Evolutionary conservation across 2,797 vertebrate genomes (phyloP), one percentile per base, ranked within the genome.

Genomic region (Bufotes viridis): DNA sequence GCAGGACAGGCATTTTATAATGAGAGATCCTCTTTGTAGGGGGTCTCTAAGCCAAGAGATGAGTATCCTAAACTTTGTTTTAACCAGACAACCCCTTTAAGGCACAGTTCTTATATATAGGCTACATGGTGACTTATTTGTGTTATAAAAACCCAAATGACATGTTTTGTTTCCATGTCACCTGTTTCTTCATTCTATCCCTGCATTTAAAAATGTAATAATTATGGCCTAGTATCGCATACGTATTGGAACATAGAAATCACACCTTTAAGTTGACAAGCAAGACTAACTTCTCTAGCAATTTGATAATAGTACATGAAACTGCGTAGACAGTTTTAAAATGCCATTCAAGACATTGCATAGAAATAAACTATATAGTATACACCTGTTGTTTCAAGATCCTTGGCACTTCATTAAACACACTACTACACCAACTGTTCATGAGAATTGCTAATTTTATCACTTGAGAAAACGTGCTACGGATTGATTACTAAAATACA

Each of bases 391-490:
- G 29, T 78, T 49, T 65, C n/a, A 7, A 76, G 57, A 85, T 76
- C 70, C 60, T 76, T 85, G 72, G 83, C 83, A 55, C 75, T 18
- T 34, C n/a, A 78, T 85, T 51, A 85, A 55, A 53, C 49, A 15
- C 13, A 17, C 63, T 78, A 78, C 60, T 78, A 78, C 51, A 78
- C 13, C 60, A 81, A 81, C 34, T 78, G 49, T 85, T 65, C 84
- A 55, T 53, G 84, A 74, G 85, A 86, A 70, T 86, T 86, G 76
- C 26, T 80, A 79, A 79, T 80, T 80, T 70, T 70, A 72, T 49
- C 78, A 79, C 69, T 86, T 70, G 61, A 70, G 85, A 24, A 85
- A 78, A 67, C 10, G 24, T 65, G 42, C 49, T 51, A 78, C 8
- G 3, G 42, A 42, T 67, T 81, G 22, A 42, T 65, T 65, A 17